phyloP scores from a whole-genome alignment of 2,113 vertebrate genomes.

The Climacteris rufus region DNA sequence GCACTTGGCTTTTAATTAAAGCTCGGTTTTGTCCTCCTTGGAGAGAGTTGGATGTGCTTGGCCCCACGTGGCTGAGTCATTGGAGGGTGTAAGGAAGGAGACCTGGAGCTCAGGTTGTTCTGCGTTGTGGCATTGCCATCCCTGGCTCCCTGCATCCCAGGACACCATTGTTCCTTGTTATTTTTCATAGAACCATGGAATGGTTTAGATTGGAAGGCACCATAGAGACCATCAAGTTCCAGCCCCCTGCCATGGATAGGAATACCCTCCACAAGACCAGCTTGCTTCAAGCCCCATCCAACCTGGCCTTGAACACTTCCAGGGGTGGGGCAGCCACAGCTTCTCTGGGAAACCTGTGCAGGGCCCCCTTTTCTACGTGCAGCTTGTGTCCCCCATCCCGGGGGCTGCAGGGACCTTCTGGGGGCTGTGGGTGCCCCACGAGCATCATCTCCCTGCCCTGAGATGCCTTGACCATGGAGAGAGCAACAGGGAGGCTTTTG shows the following conservation, averaged over 20 bases:
- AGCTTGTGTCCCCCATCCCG: not conserved
- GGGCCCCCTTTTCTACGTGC: not conserved
- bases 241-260: not conserved
- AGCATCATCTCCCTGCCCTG: not conserved
- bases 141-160: not conserved
- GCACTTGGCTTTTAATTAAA: not conserved
- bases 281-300: not conserved
- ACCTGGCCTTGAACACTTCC: not conserved
- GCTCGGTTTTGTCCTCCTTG: not conserved
- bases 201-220: not conserved
- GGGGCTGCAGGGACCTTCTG: not conserved
- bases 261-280: not conserved
- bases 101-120: not conserved
- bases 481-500: conserved; percentile 27
- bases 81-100: not conserved
- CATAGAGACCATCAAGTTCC: not conserved
- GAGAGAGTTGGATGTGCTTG: not conserved
- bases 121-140: not conserved
- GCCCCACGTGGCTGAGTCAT: not conserved
- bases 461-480: not conserved
- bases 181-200: not conserved
- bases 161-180: not conserved
- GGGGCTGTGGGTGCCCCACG: not conserved
- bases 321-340: not conserved
- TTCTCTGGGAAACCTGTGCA: not conserved